These are phyloP conservation scores for Nomada fabriciana DNA, from an alignment of 2,888 invertebrate species.

Conservation along the genomic window DNA sequence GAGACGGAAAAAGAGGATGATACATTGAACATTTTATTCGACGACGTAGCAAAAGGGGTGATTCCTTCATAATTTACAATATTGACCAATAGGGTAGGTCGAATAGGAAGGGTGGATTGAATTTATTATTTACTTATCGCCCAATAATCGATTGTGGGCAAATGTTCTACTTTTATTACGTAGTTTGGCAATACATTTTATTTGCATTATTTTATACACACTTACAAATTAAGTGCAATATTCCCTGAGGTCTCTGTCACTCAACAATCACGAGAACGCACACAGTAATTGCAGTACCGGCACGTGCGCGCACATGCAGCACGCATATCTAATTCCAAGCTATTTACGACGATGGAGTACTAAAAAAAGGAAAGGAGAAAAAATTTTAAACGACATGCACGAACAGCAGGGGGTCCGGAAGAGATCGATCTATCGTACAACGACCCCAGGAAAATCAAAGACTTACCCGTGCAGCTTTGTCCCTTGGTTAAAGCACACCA, in stretches of 20 bases:
- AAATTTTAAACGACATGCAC: slow-evolving; percentile 36
- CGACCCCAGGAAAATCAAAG: slow-evolving; percentile 70
- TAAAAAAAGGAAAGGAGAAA: slow-evolving; percentile 1
- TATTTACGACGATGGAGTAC: slow-evolving; percentile 21
- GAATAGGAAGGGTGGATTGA: background rate
- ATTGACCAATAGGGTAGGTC: background rate
- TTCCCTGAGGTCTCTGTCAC: background rate
- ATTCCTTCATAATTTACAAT: slow-evolving; percentile 1
- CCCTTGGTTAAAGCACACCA: slow-evolving; percentile 24
- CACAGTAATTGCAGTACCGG: background rate
- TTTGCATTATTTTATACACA: too few species aligned
- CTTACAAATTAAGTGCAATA: too few species aligned
- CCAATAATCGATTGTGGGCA: slow-evolving; percentile 7
- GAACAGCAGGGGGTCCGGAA: slow-evolving; percentile 59
- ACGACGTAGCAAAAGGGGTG: background rate
- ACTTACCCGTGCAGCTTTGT: slow-evolving; percentile 6
- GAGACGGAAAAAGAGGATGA: background rate
- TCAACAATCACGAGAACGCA: slow-evolving; percentile 23
- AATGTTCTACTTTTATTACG: slow-evolving; percentile 10
- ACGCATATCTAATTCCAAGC: slow-evolving; percentile 38
- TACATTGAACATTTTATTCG: background rate
- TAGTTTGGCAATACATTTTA: too few species aligned
- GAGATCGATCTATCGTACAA: slow-evolving; percentile 80
- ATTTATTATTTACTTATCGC: slow-evolving; percentile 26
- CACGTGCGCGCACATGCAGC: background rate